A percentile compares a stretch with the other conserved stretches of the same genome.
Conservation (phyloP, 2,888 invertebrate species). For the Stenoptilia bipunctidactyla region DNA sequence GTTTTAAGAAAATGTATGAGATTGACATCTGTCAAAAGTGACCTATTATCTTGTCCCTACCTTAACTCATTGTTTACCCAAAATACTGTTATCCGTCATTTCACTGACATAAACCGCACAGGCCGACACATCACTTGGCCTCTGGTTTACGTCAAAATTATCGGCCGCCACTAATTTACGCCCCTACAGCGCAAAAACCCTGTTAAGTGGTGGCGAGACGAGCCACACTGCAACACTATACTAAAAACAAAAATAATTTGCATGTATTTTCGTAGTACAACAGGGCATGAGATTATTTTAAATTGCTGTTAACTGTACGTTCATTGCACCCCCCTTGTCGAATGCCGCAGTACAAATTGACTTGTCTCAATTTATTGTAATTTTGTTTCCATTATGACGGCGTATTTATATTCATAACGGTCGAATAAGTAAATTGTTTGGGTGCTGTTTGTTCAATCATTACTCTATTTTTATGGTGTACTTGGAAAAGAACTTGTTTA, state of each 20-base stretch:
- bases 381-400: not conserved
- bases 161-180: conserved; percentile 57
- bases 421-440: not conserved
- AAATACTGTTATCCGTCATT: conserved; percentile 38
- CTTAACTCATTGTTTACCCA: conserved; percentile 1
- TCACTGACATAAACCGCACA: conserved; percentile 50
- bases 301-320: not conserved
- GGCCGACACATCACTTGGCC: conserved; percentile 49
- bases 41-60: too few species aligned
- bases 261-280: not conserved
- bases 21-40: too few species aligned
- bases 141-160: conserved; percentile 67
- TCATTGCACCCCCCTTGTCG: conserved; percentile 1
- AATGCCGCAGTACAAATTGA: conserved; percentile 40
- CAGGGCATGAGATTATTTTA: not conserved
- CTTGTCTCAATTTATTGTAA: conserved; percentile 38
- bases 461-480: too few species aligned
- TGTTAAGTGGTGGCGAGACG: conserved; percentile 32
- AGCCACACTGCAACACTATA: not conserved
- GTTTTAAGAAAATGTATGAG: too few species aligned
- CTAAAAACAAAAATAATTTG: not conserved
- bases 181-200: conserved; percentile 41
- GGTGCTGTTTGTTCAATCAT: too few species aligned
- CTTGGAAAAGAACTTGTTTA: too few species aligned
- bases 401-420: not conserved